phyloP scores from a whole-genome alignment of 2,113 vertebrate species.

The Dasyurus viverrinus region DNA sequence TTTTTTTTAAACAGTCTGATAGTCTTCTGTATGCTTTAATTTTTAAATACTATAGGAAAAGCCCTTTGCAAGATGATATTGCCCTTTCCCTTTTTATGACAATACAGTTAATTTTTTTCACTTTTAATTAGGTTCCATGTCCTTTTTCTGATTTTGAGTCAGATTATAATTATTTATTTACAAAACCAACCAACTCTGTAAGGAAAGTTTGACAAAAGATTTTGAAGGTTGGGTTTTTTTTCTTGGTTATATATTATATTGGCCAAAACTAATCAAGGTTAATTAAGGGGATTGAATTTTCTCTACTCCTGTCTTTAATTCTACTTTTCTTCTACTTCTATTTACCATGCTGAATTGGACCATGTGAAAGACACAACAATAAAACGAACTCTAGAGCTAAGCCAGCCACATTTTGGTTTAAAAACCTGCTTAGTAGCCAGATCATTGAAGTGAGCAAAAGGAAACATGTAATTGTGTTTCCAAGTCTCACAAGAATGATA shows the following conservation, averaged over 20 bases:
- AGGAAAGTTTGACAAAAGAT: constrained; percentile 73
- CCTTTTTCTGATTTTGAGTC: constrained; percentile 80
- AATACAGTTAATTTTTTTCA: constrained; percentile 85
- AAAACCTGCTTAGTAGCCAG: constrained; percentile 36
- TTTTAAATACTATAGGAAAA: constrained; percentile 76
- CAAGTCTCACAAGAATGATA: not conserved
- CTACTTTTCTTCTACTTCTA: constrained; percentile 47
- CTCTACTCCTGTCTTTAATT: constrained; percentile 66
- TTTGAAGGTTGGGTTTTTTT: constrained; percentile 69
- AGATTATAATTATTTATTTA: constrained; percentile 86
- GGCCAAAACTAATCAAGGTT: constrained; percentile 63
- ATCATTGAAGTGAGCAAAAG: not conserved
- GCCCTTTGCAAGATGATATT: constrained; percentile 74
- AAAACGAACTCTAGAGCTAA: constrained; percentile 34
- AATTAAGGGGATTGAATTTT: constrained; percentile 43
- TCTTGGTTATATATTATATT: constrained; percentile 70
- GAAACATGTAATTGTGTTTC: not conserved
- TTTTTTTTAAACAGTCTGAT: constrained; percentile 50
- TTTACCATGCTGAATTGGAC: constrained; percentile 42
- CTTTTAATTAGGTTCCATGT: constrained; percentile 85
- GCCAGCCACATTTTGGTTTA: not conserved
- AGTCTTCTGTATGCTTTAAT: constrained; percentile 48
- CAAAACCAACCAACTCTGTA: constrained; percentile 81
- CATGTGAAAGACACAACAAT: constrained; percentile 57
- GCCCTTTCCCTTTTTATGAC: constrained; percentile 76